These are phyloP conservation scores for Drosophila neonasuta DNA, from an alignment of 2,888 invertebrate genomes.

Conservation along the genomic window DNA sequence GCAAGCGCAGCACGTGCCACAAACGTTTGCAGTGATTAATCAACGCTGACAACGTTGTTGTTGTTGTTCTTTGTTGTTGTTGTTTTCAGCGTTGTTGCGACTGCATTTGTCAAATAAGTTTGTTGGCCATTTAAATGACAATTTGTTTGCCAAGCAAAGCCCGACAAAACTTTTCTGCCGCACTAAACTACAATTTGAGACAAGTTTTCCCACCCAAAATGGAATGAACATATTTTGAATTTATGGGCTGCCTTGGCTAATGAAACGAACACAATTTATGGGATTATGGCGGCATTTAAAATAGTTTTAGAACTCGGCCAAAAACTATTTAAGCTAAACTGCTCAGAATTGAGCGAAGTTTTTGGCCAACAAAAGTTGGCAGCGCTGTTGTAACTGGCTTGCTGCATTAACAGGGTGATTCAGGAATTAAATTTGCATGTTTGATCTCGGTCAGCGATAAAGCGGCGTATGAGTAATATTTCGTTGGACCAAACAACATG, in stretches of 20 bases:
- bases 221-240: neutral
- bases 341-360: neutral
- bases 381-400: neutral
- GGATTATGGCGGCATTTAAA: neutral
- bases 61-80: slow-evolving; percentile 5
- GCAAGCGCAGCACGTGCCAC: slow-evolving; percentile 20
- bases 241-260: slow-evolving; percentile 1
- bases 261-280: slow-evolving; percentile 4
- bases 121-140: slow-evolving; percentile 40
- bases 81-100: neutral
- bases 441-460: slow-evolving; percentile 23
- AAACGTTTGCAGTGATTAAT: slow-evolving; percentile 42
- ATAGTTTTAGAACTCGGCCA: neutral
- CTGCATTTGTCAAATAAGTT: slow-evolving; percentile 55
- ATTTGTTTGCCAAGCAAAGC: slow-evolving; percentile 33
- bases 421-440: neutral
- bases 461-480: slow-evolving; percentile 41
- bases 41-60: slow-evolving; percentile 26
- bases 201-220: neutral
- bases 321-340: neutral
- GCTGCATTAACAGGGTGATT: slow-evolving; percentile 9
- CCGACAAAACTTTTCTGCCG: slow-evolving; percentile 10
- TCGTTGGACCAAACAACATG: neutral
- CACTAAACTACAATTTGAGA: slow-evolving; percentile 16
- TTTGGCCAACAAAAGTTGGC: neutral